Base-by-base conservation (phyloP, 1,140 invertebrate species). In the Chlorops oryzae region DNA sequence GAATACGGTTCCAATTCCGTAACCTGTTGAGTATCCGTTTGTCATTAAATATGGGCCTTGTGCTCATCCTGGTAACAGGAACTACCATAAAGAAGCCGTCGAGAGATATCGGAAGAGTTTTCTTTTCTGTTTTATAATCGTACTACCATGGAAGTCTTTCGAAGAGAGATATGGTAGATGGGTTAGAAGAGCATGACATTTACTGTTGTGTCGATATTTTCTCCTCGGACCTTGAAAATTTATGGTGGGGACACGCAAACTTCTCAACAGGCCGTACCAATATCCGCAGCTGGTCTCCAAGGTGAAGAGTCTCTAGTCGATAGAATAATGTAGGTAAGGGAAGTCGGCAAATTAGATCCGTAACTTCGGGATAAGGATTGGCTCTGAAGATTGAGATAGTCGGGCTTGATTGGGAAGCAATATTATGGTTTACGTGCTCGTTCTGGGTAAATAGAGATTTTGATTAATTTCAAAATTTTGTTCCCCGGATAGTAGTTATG, bases 251-350 rank as follows among this genome's bases (percentile, higher is more conserved):
- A 53, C 40, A 57, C 58, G 55, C 55, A 57, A 59, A 57, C 52
- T 58, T 56, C 47, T 59, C 54, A 58, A 58, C 56, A 60, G 50
- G 56, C 56, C 56, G 58, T 58, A 58, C 56, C 56, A 53, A 59
- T 59, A 58, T 56, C 56, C 58, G 58, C 80, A 88, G 79, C 83
- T 85, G 84, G 85, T 89, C 84, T 88, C 85, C 85, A 84, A 88
- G 86, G 85, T 87, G 78, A 85, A 83, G 76, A 88, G 84, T 84
- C 87, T 88, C 85, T 88, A 84, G 84, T 87, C 80, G 82, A 86
- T 87, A 84, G 83, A 86, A 78, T 80, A 88, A 88, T 87, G 84
- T 86, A 87, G 85, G 80, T 87, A 88, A 88, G 84, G 84, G 81
- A 86, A 86, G 82, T 87, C 69, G 71, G 77, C 79, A 86, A 87